A percentile compares a stretch with the other conserved stretches of the same genome.
Conservation (phyloP, 2,797 vertebrate genomes). For the Mormyrus hasselquistii region DNA sequence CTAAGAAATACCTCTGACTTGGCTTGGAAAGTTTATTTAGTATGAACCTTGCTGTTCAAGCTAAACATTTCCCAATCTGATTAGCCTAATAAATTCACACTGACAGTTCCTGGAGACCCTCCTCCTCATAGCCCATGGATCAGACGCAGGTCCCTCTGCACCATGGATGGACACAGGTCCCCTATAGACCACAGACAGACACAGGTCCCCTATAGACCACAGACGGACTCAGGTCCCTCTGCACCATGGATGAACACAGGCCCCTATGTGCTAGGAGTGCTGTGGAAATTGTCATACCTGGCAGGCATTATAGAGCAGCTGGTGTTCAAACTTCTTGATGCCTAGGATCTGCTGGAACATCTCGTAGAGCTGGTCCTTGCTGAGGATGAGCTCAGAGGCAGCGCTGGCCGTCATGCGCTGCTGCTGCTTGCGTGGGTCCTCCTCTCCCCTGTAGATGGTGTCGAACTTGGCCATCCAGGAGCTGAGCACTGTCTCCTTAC, state of each 20-base stretch:
- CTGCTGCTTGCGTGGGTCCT: slow-evolving; percentile 82
- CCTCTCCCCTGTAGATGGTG: slow-evolving; percentile 89
- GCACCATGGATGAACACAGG: not conserved
- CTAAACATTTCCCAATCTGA: not conserved
- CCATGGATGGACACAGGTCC: not conserved
- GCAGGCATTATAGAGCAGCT: slow-evolving; percentile 93
- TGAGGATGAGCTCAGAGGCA: slow-evolving; percentile 92
- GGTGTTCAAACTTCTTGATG: slow-evolving; percentile 94
- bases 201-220: not conserved
- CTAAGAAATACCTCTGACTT: not conserved
- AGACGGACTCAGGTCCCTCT: not conserved
- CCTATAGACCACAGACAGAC: not conserved
- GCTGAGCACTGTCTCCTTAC: slow-evolving; percentile 95
- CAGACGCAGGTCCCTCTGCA: not conserved
- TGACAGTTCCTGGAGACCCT: not conserved
- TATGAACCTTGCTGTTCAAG: not conserved
- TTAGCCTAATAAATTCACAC: not conserved
- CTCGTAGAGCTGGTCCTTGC: slow-evolving; percentile 94
- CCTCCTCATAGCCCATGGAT: not conserved
- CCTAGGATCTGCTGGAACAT: slow-evolving; percentile 97
- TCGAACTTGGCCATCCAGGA: slow-evolving; percentile 98
- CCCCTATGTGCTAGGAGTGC: not conserved
- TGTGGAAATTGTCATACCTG: slow-evolving; percentile 69
- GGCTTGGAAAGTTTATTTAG: not conserved
- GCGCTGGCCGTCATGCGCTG: slow-evolving; percentile 79